These are phyloP conservation scores for Euura lappo DNA, from an alignment of 1,140 invertebrate species.

Conservation along the genomic window DNA sequence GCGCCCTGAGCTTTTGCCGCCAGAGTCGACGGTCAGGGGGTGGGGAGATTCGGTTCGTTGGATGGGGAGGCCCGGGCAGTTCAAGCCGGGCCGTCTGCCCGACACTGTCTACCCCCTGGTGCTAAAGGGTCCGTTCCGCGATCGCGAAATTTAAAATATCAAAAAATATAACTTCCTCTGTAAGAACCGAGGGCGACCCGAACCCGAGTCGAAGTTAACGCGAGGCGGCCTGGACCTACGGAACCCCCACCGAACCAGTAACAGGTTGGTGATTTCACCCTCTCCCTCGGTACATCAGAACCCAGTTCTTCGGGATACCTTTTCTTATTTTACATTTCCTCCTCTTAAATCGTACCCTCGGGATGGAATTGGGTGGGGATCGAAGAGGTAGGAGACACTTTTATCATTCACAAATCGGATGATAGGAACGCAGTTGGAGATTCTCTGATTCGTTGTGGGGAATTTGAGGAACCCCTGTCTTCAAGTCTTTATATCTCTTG, in stretches of 20 bases:
- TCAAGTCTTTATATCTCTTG: no score
- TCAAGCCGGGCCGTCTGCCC: conserved; percentile 1
- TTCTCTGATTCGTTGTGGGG: no score
- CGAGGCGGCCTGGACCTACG: not conserved
- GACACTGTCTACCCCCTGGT: not conserved
- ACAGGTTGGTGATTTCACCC: conserved; percentile 3
- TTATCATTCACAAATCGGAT: no score
- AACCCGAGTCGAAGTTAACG: not conserved
- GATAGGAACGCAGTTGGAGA: no score
- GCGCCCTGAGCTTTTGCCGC: not conserved
- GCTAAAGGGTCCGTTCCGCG: not conserved
- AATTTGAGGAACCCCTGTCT: no score
- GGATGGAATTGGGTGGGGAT: no score
- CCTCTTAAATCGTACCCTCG: no score
- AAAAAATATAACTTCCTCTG: no score
- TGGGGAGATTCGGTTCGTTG: not conserved
- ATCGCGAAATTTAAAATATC: not conserved
- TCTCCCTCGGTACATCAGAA: no score
- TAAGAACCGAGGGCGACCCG: not conserved
- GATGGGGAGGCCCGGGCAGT: not conserved
- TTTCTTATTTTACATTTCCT: no score
- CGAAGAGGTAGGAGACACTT: no score
- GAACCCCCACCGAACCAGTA: not conserved
- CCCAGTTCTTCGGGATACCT: no score
- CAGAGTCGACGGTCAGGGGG: not conserved